These are phyloP conservation scores for Bettongia penicillata DNA, from an alignment of 2,113 vertebrate genomes.

Conservation along the genomic window DNA sequence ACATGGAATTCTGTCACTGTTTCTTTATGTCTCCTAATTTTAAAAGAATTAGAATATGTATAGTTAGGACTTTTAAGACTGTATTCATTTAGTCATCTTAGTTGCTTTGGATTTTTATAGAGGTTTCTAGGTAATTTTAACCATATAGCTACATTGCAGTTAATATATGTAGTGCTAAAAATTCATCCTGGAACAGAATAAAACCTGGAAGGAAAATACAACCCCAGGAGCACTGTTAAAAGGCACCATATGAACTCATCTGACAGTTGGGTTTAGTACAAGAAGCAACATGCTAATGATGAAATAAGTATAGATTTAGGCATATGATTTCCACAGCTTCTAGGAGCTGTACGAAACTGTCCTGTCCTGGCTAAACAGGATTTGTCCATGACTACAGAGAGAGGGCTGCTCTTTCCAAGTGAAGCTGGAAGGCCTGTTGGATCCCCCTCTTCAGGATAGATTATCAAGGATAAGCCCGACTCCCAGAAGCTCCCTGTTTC, in stretches of 20 bases:
- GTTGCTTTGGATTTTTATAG: neutral
- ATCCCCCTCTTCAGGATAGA: neutral
- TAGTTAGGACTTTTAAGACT: neutral
- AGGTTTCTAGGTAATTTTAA: neutral
- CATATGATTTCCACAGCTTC: neutral
- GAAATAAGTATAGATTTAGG: neutral
- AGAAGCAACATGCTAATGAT: neutral
- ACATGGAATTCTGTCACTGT: neutral
- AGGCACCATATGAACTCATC: neutral
- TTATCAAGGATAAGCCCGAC: neutral
- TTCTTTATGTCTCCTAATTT: neutral
- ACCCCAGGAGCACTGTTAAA: neutral
- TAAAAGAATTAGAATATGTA: too few relatives aligned
- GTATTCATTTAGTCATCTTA: neutral
- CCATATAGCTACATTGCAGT: neutral
- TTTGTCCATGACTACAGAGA: neutral
- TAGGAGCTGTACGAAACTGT: neutral
- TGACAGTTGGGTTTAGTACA: neutral
- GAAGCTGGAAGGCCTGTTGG: neutral
- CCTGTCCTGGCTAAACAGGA: neutral
- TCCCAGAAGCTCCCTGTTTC: neutral
- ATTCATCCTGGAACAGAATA: neutral
- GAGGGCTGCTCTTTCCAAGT: neutral
- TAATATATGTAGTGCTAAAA: neutral
- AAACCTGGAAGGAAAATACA: neutral